phyloP scores from a whole-genome alignment of 30 jellyfish, hydroid and myxozoan species.

The Chrysaora quinquecirrha region DNA sequence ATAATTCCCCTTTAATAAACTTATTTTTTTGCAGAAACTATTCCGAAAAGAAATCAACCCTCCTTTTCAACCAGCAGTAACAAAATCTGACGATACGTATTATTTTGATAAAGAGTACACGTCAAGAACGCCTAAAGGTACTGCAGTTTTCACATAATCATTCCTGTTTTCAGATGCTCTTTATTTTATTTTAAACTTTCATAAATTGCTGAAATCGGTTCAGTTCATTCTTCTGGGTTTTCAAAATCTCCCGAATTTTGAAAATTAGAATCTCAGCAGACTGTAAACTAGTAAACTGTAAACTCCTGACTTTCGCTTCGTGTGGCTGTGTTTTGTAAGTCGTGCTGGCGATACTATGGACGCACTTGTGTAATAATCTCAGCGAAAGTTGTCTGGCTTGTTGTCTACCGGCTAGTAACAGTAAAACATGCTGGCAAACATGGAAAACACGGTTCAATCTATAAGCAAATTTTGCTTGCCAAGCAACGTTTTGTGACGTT shows the following conservation, averaged over 20 bases:
- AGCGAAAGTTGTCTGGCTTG: too few relatives aligned
- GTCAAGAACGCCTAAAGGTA: conserved; percentile 94
- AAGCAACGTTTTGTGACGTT: too few relatives aligned
- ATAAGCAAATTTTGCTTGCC: too few relatives aligned
- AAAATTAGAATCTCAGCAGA: too few relatives aligned
- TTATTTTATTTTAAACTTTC: background rate
- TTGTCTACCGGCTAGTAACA: too few relatives aligned
- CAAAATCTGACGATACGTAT: conserved; percentile 91
- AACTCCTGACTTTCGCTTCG: too few relatives aligned
- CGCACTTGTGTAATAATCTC: too few relatives aligned
- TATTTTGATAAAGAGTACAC: conserved; percentile 96
- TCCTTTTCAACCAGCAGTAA: conserved; percentile 98
- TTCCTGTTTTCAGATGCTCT: background rate
- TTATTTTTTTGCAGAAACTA: conserved; percentile 74
- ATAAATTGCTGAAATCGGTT: background rate
- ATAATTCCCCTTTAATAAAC: too few relatives aligned
- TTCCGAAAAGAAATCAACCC: conserved; percentile 86
- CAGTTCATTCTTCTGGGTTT: background rate
- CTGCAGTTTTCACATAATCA: background rate
- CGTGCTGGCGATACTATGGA: too few relatives aligned
- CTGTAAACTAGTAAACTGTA: background rate
- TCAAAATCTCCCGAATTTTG: background rate
- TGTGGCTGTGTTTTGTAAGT: too few relatives aligned
- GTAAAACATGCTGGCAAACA: too few relatives aligned
- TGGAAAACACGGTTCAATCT: too few relatives aligned